phyloP scores from a whole-genome alignment of 2,113 vertebrate genomes.

The Vireo altiloquus region DNA sequence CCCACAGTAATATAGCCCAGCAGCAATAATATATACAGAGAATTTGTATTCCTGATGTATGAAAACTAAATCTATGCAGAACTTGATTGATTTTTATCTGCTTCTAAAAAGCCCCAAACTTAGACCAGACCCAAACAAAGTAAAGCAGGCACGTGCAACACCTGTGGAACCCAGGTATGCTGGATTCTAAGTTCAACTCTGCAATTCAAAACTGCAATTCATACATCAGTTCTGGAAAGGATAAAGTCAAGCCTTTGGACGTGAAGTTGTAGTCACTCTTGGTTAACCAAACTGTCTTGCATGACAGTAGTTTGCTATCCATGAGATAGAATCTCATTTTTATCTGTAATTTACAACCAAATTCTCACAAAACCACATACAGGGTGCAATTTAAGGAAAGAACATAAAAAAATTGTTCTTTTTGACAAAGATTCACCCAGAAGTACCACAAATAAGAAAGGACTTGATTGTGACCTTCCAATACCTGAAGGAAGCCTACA shows the following conservation, averaged over 20 bases:
- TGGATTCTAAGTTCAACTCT: neutral
- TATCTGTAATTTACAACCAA: neutral
- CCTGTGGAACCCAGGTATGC: neutral
- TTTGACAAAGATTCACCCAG: neutral
- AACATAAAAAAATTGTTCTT: neutral
- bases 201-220: neutral
- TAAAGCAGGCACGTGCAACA: neutral
- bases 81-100: neutral
- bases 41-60: neutral
- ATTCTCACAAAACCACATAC: neutral
- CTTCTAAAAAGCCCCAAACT: neutral
- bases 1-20: neutral
- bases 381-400: neutral
- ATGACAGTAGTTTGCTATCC: neutral
- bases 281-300: neutral
- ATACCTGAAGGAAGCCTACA: neutral
- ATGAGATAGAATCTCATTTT: neutral
- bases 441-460: neutral
- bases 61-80: neutral
- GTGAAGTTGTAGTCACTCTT: neutral
- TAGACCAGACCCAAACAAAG: neutral
- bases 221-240: neutral
- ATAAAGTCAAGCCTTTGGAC: neutral
- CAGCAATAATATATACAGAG: neutral
- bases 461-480: neutral